Percentiles rank a stretch among this genome's conserved stretches.
Evolutionary conservation across 1,140 invertebrate species (phyloP).

Genomic region (Micrasema minimum): DNA sequence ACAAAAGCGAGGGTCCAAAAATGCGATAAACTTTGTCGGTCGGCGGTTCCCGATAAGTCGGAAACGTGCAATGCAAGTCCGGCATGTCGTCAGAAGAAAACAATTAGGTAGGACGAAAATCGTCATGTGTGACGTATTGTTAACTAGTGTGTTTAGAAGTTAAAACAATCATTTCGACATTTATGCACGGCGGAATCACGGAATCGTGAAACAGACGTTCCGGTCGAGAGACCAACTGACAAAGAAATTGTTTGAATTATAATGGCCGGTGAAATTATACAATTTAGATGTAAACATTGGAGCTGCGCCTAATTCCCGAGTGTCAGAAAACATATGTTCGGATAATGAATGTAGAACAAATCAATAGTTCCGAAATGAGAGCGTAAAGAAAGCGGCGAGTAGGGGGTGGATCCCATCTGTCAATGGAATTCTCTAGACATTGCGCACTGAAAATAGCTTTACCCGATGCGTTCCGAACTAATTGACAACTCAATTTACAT

Average conservation of each 20-base stretch:
- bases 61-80: no score
- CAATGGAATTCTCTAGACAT: conserved; percentile 55
- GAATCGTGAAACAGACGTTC: conserved; percentile 26
- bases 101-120: conserved; percentile 21
- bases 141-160: not conserved
- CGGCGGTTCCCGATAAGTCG: not conserved
- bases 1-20: conserved; percentile 9
- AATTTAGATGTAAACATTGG: not conserved
- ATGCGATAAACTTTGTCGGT: conserved; percentile 21
- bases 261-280: conserved; percentile 16
- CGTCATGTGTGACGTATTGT: not conserved
- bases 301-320: not conserved
- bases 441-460: conserved; percentile 61
- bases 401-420: conserved; percentile 62
- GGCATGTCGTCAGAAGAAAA: not conserved
- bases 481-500: no score
- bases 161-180: conserved; percentile 6
- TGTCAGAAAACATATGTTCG: conserved; percentile 59
- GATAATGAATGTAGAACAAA: conserved; percentile 61
- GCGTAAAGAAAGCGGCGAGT: conserved; percentile 43
- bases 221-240: conserved; percentile 13
- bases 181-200: not conserved
- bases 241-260: conserved; percentile 42
- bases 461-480: conserved; percentile 12
- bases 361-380: conserved; percentile 59